Evolutionary conservation across 2,888 invertebrate species (phyloP).

Genomic region (Pemphredon lugubris): DNA sequence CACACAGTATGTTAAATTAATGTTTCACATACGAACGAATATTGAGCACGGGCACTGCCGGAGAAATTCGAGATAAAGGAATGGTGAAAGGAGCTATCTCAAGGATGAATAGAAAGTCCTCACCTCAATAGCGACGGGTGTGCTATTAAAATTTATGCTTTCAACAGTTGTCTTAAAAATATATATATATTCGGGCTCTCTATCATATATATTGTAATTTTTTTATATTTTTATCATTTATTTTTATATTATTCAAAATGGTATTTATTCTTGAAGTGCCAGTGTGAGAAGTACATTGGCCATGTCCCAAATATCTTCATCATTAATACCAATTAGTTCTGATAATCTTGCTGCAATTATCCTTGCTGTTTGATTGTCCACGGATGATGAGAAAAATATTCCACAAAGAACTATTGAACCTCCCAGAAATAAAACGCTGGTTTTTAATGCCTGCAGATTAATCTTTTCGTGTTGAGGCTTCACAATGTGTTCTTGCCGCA

Average conservation of each 20-base stretch:
- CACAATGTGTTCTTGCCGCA: constrained; percentile 30
- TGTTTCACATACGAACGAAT: constrained; percentile 27
- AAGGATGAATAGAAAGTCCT: no score
- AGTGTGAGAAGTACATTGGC: constrained; percentile 63
- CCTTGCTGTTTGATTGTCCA: constrained; percentile 16
- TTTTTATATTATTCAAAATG: background rate
- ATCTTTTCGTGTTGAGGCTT: constrained; percentile 14
- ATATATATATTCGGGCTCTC: no score
- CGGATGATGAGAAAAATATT: constrained; percentile 46
- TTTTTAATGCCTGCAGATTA: constrained; percentile 58
- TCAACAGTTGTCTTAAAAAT: no score
- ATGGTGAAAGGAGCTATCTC: background rate
- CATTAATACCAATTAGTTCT: constrained; percentile 52
- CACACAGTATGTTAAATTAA: background rate
- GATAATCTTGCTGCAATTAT: constrained; percentile 53
- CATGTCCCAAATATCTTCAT: constrained; percentile 58
- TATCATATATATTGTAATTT: no score
- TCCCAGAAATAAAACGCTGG: constrained; percentile 64
- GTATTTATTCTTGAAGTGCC: constrained; percentile 52
- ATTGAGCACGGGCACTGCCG: constrained; percentile 6
- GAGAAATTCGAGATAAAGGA: background rate
- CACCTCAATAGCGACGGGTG: no score
- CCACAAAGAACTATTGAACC: constrained; percentile 66
- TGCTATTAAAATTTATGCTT: no score
- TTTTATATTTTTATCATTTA: constrained; percentile 17